These are phyloP conservation scores for Lophius piscatorius DNA, from an alignment of 2,113 vertebrate genomes.

Conservation along the genomic window DNA sequence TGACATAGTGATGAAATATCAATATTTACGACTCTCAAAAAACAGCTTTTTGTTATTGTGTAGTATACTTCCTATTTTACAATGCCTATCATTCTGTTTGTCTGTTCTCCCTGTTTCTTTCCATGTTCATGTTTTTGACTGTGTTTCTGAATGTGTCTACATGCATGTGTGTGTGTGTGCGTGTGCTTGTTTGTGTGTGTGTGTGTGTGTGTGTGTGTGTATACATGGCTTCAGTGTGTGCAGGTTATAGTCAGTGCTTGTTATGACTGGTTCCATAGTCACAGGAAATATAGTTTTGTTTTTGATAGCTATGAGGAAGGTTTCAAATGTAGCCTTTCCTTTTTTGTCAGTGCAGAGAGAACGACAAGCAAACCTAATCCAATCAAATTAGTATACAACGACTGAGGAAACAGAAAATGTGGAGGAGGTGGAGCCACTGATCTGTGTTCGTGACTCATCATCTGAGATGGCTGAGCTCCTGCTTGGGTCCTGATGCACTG, in stretches of 20 bases:
- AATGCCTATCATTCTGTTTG: no score
- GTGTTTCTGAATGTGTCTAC: background rate
- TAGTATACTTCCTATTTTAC: no score
- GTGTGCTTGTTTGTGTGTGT: no score
- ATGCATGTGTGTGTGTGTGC: background rate
- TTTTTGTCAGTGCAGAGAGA: constrained; percentile 16
- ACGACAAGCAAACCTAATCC: constrained; percentile 21
- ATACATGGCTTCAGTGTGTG: no score
- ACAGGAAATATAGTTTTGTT: background rate
- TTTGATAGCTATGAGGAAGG: background rate
- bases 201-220: background rate
- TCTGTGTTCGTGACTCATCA: constrained; percentile 44
- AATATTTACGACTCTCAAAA: background rate
- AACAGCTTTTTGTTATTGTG: background rate
- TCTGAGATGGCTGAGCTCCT: constrained; percentile 11
- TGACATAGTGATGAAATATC: background rate
- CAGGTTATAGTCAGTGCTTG: no score
- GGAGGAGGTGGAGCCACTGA: constrained; percentile 31
- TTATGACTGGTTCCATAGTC: background rate
- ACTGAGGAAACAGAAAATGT: constrained; percentile 9
- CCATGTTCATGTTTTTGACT: no score
- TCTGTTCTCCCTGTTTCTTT: no score
- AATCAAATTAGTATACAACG: constrained; percentile 26
- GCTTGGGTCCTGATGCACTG: constrained; percentile 3
- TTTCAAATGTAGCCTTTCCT: constrained; percentile 18